Percentiles rank a stretch among this genome's conserved stretches.
Evolutionary conservation across 2,888 invertebrate species (phyloP).

Genomic region (Oxycera nigricornis): DNA sequence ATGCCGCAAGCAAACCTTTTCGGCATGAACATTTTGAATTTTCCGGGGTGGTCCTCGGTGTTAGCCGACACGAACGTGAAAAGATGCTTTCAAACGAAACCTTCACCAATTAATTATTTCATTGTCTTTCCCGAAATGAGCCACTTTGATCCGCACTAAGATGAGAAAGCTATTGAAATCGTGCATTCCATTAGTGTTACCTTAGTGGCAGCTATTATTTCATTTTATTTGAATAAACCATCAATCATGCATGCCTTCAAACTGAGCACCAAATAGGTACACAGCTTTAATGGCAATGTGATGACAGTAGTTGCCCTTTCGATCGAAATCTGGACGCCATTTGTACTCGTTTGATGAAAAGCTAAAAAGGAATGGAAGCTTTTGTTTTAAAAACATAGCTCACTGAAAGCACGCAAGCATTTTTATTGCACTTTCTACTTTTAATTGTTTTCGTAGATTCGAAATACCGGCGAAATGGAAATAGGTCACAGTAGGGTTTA

Average conservation of each 20-base stretch:
- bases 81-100: slow-evolving; percentile 9
- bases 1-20: not conserved
- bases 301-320: too few species aligned
- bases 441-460: too few species aligned
- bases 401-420: too few species aligned
- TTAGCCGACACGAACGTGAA: not conserved
- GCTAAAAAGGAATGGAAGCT: too few species aligned
- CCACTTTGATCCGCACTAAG: not conserved
- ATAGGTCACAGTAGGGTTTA: too few species aligned
- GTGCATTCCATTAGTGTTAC: not conserved
- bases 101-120: slow-evolving; percentile 13
- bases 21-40: slow-evolving; percentile 1
- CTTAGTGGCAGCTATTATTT: not conserved
- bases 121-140: slow-evolving; percentile 14
- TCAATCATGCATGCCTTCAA: not conserved
- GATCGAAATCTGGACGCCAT: too few species aligned
- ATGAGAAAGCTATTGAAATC: not conserved
- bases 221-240: not conserved
- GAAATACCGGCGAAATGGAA: too few species aligned
- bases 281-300: too few species aligned
- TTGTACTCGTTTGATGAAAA: too few species aligned
- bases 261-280: too few species aligned
- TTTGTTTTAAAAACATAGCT: too few species aligned
- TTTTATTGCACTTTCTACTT: too few species aligned
- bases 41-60: slow-evolving; percentile 18